Base-by-base conservation (phyloP, 2,888 invertebrate genomes). In the Tolmerus cingulatus region DNA sequence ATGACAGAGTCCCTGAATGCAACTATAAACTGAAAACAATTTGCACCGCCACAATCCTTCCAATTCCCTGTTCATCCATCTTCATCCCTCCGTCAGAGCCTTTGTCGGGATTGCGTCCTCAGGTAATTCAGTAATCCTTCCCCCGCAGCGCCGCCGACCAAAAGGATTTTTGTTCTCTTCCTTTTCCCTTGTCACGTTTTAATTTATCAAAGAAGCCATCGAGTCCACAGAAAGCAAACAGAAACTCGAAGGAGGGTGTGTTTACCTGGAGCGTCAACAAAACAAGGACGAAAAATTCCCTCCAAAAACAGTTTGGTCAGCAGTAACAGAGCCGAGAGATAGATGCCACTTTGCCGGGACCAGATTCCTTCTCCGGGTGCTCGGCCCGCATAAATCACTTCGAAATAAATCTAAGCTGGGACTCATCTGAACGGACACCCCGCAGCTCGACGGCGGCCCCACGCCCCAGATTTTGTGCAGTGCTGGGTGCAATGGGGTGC, bases 321-420 rank as follows among this genome's bases (percentile, higher is more conserved):
- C 82, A 82, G 30, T 37, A 51, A 46, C 34, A 34, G 34, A 14
- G 34, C 14, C 76, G 37, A 3, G n/a, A 34, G 34, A 34, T 34
- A 16, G 43, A 46, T 46, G 14, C 43, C 14, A 76, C 34, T 34
- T 34, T 51, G 30, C 30, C 79, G 51, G 23, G 27, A 16, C 16
- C 37, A 16, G 37, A 66, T 66, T 40, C 66, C 55, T 51, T 82
- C 57, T 57, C 46, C 46, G 79, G 34, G 40, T 40, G 37, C 19
- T 34, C 57, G 43, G 43, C 30, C 57, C 85, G 74, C 46, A 85
- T 85, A 85, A 85, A 85, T 85, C 85, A 85, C 74, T 74, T 16
- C 66, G 85, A 74, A 85, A 85, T 85, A 85, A 74, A 85, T 85
- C 74, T 46, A 43, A 74, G 46, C 74, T 19, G 74, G 46, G 27